Evolutionary conservation across 2,113 vertebrate genomes (phyloP), one percentile per base, ranked within the genome.

Genomic region (Cochlearius cochlearius): DNA sequence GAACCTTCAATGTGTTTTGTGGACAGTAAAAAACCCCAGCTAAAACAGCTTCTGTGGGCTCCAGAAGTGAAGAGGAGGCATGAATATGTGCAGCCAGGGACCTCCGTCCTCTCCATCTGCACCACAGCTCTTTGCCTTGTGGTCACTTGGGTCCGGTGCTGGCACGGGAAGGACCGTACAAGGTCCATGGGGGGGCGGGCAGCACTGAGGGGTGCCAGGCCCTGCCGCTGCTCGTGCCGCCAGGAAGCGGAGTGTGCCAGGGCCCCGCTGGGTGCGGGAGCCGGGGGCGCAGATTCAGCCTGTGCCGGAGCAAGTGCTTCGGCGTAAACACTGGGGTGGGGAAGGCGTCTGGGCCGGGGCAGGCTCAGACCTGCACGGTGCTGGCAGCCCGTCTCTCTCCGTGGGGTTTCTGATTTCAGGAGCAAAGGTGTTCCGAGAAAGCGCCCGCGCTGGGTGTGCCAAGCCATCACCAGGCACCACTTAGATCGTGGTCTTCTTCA

Each of bases 141-240:
- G 29, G 12, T 38, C 0, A 0, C 26, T 38, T 36, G 38, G 12
- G 29, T 38, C 32, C 55, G 29, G 26, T 0, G 1, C 36, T 49
- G 58, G 58, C 0, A 0, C 0, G 0, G 0, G 32, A 45, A 77
- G 55, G 62, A 12, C 19, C 0, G 0, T 29, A 45, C 18, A 34
- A 74, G 38, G 25, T 45, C 41, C 41, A 1, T 1, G 20, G 59
- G 73, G 6, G 10, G 29, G 9, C 9, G 8, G 45, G 66, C 53
- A 87, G 56, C 34, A 20, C 29, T 0, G 0, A 36, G 16, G 32
- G 32, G 14, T 45, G 55, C 18, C 71, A 49, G 64, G 14, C 8
- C 13, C 29, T 38, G 47, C 41, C 0, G 0, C 30, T 83, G 53
- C 49, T 20, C 30, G 2, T 1, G 6, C 17, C 0, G 1, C 26